These are phyloP conservation scores for Ophion ventricosus DNA, from an alignment of 2,888 invertebrate genomes.

Conservation along the genomic window DNA sequence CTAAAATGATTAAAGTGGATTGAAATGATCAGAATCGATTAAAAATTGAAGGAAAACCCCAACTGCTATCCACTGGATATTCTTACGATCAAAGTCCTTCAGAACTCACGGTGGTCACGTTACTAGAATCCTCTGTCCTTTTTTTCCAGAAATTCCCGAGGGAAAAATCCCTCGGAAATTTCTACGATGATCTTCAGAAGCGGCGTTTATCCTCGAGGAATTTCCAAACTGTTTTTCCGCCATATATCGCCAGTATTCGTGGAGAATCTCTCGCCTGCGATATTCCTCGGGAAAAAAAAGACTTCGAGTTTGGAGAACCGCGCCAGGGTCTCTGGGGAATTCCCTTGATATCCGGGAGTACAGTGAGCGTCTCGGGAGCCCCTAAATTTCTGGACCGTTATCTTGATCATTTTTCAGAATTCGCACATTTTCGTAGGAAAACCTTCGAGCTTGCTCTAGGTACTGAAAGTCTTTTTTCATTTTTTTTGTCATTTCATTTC, in stretches of 20 bases:
- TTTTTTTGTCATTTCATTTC: background rate
- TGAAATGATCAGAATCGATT: too few relatives aligned
- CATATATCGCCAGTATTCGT: background rate
- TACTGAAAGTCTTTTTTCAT: background rate
- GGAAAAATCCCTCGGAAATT: constrained; percentile 36
- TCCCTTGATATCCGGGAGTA: background rate
- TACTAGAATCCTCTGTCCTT: background rate
- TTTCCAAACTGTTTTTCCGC: background rate
- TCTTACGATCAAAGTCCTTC: background rate
- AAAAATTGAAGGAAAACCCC: background rate
- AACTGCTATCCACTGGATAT: background rate
- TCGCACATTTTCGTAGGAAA: background rate
- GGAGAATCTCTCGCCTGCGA: background rate
- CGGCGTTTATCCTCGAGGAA: background rate
- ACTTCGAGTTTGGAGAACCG: background rate
- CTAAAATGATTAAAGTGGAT: too few relatives aligned
- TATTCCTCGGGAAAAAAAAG: background rate
- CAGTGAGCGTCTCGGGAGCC: background rate
- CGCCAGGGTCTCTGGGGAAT: background rate
- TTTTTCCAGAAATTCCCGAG: constrained; percentile 1
- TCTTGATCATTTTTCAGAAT: background rate
- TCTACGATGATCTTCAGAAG: constrained; percentile 8
- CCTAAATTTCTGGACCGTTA: background rate
- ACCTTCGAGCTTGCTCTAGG: background rate
- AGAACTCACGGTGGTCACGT: background rate